Base-by-base conservation (phyloP, 2,797 vertebrate genomes). In the Mycteria americana region DNA sequence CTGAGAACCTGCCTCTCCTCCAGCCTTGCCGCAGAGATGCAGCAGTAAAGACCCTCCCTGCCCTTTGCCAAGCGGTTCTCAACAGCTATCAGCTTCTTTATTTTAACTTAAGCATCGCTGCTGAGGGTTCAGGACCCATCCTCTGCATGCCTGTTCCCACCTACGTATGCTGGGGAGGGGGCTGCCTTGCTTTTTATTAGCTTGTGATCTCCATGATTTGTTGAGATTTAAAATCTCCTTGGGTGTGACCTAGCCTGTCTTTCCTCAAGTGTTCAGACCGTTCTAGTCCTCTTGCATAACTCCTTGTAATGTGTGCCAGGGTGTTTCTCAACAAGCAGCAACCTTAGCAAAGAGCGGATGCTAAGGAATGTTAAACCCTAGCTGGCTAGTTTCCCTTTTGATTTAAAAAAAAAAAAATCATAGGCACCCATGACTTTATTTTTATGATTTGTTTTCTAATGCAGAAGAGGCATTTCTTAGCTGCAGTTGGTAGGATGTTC, bases 371-470 rank as follows among this genome's bases (percentile, higher is more conserved):
- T 90, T 94, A 92, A 92, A 72, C 21, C n/a, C 90, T 83, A 16
- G 6, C 69, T 94, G 90, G 68, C 80, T 95, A 59, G 77, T 92
- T 97, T 96, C 70, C n/a, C 65, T 94, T 97, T 91, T 83, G 78
- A 95, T 94, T 94, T 95, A 75, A 70, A 69, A 63, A 67, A 75
- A 73, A 21, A 48, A 30, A 95, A 95, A 69, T 81, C 69, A 56
- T n/a, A 80, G 60, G n/a, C 54, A 46, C 57, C 28, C 45, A 18
- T 87, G 54, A 89, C 73, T 79, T 95, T 39, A 91, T 74, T 91
- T 62, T 94, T 92, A 88, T 48, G 33, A 80, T 84, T 68, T 74
- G 13, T 78, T 85, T 45, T 27, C 43, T 62, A 16, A 14, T 30
- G 41, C 37, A 75, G 60, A 45, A 70, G 37, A 41, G 79, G 76